Base-by-base conservation (phyloP, 1,140 invertebrate genomes). In the Augochlora pura region DNA sequence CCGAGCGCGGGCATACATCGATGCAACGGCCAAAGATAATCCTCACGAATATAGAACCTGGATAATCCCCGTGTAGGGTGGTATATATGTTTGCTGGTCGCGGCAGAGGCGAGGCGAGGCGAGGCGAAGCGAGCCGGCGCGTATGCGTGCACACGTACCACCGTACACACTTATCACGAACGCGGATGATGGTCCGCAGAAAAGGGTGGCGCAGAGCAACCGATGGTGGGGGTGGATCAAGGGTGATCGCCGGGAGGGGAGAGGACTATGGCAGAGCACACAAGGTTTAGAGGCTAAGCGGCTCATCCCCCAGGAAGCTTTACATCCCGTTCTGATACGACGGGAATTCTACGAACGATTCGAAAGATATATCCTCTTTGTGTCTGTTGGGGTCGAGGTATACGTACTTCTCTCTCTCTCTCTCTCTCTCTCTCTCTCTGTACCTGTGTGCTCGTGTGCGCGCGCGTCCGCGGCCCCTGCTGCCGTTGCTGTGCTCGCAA, bases 241-340 rank as follows among this genome's bases (percentile, higher is more conserved):
- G 84, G 85, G 86, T 76, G 85, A 67, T 60, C 77, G 66, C 42
- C 63, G 52, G 75, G 76, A 72, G 74, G 52, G 65, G 65, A 79
- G 68, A 85, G 84, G 84, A 85, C 88, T 87, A 83, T 84, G 85
- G 83, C 85, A 87, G 85, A 87, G 90, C 89, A 90, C 87, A 91
- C 89, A 90, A 91, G 91, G 89, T 92, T 92, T 92, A 92, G 87
- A 89, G 90, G 88, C 89, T 93, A 93, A 93, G 91, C 91, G 92
- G 92, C 90, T 93, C 91, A 93, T 93, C 91, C 90, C 87, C 85
- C 85, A 85, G 87, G 85, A 90, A 91, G 90, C 90, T 91, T 90
- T 91, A 90, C 89, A 90, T 91, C 90, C 88, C 88, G 87, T 80
- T 82, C 87, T 86, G 87, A 91, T 88, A 89, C 88, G 87, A 84